Base-by-base conservation (phyloP, 2,797 vertebrate genomes). In the Spheniscus humboldti region DNA sequence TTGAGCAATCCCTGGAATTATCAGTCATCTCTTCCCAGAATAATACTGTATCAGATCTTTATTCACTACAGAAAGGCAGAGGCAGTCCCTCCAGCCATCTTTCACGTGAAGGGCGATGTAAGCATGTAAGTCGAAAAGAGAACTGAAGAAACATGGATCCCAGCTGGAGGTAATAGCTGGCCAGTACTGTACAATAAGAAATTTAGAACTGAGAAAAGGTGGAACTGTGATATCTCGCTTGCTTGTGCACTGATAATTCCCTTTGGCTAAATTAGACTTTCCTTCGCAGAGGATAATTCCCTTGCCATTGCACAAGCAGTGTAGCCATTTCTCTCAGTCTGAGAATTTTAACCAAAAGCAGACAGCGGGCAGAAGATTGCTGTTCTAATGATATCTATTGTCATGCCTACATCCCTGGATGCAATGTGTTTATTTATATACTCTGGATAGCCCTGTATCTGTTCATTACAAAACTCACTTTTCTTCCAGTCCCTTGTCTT, bases 21-120 rank as follows among this genome's bases (percentile, higher is more conserved):
- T 22, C 37, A 67, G 53, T 2, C 19, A 20, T 37, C 47, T 33
- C 57, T 37, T n/a, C 16, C 37, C 48, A 57, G 14, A 31, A 39
- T 6, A 47, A 31, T 0, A 35, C 3, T 5, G 8, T 14, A 2
- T 6, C 5, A 5, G 41, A 39, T 53, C 25, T 69, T 50, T 13
- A 17, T 17, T 37, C 37, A 7, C 6, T 11, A 2, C 45, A 56
- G 80, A 75, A 43, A 33, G 13, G 30, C 20, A 55, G 45, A 39
- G 30, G 13, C 23, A 73, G 57, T 52, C 31, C 18, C 6, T 5
- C 5, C 43, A 28, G 13, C 11, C 43, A 5, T 5, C 57, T 73
- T 81, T 37, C 18, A 19, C 0, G 0, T 4, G 16, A 24, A 39
- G 16, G 28, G 9, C 13, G 39, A 23, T 23, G 16, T 0, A 30